phyloP scores from a whole-genome alignment of 2,888 invertebrate species.

The Macropis europaea region DNA sequence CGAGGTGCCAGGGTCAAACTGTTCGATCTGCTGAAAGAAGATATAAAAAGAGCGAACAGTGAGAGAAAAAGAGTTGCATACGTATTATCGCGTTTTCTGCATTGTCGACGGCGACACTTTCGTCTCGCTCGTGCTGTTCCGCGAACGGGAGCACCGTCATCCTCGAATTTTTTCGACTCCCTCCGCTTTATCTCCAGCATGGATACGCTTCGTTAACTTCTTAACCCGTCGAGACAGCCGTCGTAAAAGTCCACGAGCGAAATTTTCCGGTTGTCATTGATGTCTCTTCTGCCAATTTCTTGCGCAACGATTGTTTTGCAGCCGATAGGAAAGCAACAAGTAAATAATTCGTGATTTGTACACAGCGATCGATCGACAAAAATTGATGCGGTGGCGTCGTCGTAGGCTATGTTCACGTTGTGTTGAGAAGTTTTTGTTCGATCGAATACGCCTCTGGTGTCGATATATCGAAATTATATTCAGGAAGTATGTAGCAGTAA shows the following conservation, averaged over 20 bases:
- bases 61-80: neutral
- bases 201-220: constrained; percentile 7
- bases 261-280: constrained; percentile 25
- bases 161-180: neutral
- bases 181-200: constrained; percentile 13
- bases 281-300: constrained; percentile 4
- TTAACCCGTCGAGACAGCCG: neutral
- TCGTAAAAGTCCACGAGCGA: neutral
- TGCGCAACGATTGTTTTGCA: constrained; percentile 35
- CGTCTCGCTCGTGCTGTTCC: neutral
- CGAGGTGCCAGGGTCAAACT: constrained; percentile 18
- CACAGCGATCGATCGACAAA: too few relatives aligned
- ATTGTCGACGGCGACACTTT: constrained; percentile 14
- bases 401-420: too few relatives aligned
- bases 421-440: too few relatives aligned
- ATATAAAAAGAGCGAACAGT: neutral
- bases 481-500: too few relatives aligned
- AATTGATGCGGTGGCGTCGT: too few relatives aligned
- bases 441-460: too few relatives aligned
- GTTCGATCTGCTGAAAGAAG: constrained; percentile 21
- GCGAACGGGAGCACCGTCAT: neutral
- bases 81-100: constrained; percentile 36
- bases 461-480: too few relatives aligned
- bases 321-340: neutral
- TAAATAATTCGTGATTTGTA: neutral